Evolutionary conservation across 2,797 vertebrate species (phyloP).

Genomic region (Triplophysa bombifrons): DNA sequence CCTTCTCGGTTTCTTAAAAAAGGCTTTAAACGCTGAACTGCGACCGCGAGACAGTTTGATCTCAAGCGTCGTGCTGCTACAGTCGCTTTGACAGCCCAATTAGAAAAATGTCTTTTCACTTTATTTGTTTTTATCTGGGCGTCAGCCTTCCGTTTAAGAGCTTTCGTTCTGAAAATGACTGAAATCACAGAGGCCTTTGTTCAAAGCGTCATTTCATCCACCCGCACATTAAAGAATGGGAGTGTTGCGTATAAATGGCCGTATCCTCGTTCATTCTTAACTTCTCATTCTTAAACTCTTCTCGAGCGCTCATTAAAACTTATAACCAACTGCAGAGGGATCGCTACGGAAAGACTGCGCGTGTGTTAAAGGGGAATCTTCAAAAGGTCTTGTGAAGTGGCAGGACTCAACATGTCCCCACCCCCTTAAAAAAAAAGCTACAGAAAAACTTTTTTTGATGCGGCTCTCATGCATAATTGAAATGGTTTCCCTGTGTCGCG

Average conservation of each 20-base stretch:
- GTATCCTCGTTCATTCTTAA: not conserved
- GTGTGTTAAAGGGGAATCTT: conserved; percentile 51
- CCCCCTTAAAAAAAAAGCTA: not conserved
- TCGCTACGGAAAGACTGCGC: conserved; percentile 18
- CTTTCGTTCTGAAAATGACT: not conserved
- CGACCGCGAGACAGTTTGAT: not conserved
- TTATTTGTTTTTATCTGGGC: conserved; percentile 16
- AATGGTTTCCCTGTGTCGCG: conserved; percentile 59
- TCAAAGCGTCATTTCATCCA: not conserved
- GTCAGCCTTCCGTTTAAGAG: not conserved
- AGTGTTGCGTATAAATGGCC: not conserved
- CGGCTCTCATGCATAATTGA: conserved; percentile 72
- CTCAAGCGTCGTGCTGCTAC: not conserved
- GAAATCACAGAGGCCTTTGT: conserved; percentile 8
- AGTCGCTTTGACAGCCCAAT: conserved; percentile 29
- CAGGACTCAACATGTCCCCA: conserved; percentile 8
- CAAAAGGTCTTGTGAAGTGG: conserved; percentile 52
- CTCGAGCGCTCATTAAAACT: conserved; percentile 14
- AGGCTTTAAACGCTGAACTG: conserved; percentile 11
- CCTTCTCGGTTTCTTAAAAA: conserved; percentile 6
- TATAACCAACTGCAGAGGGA: conserved; percentile 15
- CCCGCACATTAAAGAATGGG: not conserved
- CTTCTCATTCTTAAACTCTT: not conserved
- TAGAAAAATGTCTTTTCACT: conserved; percentile 26
- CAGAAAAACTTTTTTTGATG: conserved; percentile 64